Base-by-base conservation (phyloP, 2,888 invertebrate genomes). In the Trachelus stipa region DNA sequence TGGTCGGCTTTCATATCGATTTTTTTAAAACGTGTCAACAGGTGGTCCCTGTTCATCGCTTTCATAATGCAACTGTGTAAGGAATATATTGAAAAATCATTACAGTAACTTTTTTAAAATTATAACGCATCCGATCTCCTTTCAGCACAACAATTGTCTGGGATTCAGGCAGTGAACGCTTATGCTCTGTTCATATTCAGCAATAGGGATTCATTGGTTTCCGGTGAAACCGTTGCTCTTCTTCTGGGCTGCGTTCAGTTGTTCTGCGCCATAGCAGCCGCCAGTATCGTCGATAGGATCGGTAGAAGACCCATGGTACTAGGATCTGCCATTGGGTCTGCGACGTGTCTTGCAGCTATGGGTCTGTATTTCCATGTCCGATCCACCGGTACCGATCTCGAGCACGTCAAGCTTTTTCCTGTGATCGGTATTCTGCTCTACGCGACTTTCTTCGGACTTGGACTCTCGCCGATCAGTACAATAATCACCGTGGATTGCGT, bases 211-310 rank as follows among this genome's bases (percentile, higher is more conserved):
- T 69, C 71, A 33, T 30, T 69, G 4, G 2, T 69, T 33, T 69
- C 71, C 4, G 71, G 71, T 9, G 6, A 69, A 33, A 33, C 30
- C 71, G 71, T 69, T n/a, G 31, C 12, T 33, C 30, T 69, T 30
- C 33, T 69, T 30, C 23, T 69, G 71, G 71, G 71, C 71, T 69
- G 71, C 71, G 71, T 69, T 33, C 31, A 69, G 23, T 15, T 69
- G 6, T 15, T 69, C 12, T 69, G 71, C 71, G 31, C 33, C 4
- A 11, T 69, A 30, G 71, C 31, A 11, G 33, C 71, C 4, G 30
- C 71, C 71, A 15, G 31, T 12, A 69, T 69, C 33, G 71, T 69
- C 31, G 71, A 69, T 15, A 33, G 6, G 12, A 4, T 69, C 31
- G 71, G 71, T 30, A 30, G 71, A 30, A 69, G 6, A 33, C 71